Evolutionary conservation across 2,797 vertebrate genomes (phyloP), one percentile per base, ranked within the genome.

Genomic region (Chrysocyon brachyurus): DNA sequence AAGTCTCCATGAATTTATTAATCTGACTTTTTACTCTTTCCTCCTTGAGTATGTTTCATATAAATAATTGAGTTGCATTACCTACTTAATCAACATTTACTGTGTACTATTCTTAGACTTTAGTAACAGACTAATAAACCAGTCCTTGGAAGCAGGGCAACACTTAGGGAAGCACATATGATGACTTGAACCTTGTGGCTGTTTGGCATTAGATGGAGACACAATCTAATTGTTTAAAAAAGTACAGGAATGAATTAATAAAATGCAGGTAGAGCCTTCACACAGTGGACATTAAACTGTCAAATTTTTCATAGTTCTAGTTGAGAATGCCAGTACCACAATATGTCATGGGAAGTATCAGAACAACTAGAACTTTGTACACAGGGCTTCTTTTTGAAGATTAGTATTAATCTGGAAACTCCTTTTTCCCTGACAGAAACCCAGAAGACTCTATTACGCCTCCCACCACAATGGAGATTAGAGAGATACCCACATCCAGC

Each of bases 81-180:
- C 33, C 16, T 83, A 56, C 12, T 68, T 96, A 21, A 85, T 95
- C 57, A 73, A 93, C n/a, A 95, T 61, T 96, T 84, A 82, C 56
- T 66, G 3, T 77, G 2, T 40, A 54, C 24, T 87, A 17, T 21
- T 94, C 78, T 90, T 63, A 91, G 56, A 83, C 94, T 92, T 85
- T 88, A 56, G 36, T 61, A 57, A 66, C 28, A 3, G 31, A 52
- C 19, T 17, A 26, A 54, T 26, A 87, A 95, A 16, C 26, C 3
- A 31, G 16, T 36, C 16, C 4, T 56, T 63, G 46, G 40, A 9
- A 92, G 16, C 10, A 68, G 19, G 28, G 14, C 5, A 89, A 26
- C 5, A 75, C n/a, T 75, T 59, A 40, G 6, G 3, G 40, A 88
- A 26, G 46, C 33, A 63, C 36, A 36, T 1, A 46, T 31, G 1